phyloP scores from a whole-genome alignment of 2,888 invertebrate genomes.

The Clepsis dumicolana region DNA sequence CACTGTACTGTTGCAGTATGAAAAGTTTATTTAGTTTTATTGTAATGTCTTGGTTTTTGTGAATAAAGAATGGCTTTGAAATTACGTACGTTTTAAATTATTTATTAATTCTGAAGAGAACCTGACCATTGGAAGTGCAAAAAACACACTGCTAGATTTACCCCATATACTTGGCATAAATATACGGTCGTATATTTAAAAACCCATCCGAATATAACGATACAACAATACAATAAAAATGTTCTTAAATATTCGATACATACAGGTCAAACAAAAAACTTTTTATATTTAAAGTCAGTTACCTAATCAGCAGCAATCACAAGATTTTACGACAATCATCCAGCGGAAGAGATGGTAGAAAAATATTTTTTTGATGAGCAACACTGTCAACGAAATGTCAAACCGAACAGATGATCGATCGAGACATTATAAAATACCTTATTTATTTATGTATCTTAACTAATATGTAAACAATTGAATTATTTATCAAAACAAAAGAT shows the following conservation, averaged over 20 bases:
- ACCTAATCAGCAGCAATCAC: no score
- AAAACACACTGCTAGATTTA: no score
- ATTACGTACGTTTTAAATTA: not conserved
- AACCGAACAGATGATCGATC: constrained; percentile 5
- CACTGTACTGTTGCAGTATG: no score
- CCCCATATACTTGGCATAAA: no score
- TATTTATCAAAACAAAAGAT: not conserved
- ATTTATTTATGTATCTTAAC: not conserved
- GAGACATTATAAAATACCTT: not conserved
- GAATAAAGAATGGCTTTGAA: not conserved
- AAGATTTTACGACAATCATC: no score
- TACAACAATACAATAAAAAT: no score
- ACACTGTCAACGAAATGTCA: not conserved
- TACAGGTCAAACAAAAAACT: no score
- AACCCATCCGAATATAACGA: no score
- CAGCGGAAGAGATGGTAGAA: not conserved
- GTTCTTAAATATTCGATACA: no score
- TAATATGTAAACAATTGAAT: not conserved
- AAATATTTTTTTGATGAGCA: not conserved
- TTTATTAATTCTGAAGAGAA: not conserved
- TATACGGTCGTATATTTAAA: no score
- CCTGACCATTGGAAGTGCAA: no score
- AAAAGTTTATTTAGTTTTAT: not conserved
- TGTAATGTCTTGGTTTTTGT: not conserved
- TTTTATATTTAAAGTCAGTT: no score